phyloP scores from a whole-genome alignment of 2,888 invertebrate species.

The Octodonta nipae region DNA sequence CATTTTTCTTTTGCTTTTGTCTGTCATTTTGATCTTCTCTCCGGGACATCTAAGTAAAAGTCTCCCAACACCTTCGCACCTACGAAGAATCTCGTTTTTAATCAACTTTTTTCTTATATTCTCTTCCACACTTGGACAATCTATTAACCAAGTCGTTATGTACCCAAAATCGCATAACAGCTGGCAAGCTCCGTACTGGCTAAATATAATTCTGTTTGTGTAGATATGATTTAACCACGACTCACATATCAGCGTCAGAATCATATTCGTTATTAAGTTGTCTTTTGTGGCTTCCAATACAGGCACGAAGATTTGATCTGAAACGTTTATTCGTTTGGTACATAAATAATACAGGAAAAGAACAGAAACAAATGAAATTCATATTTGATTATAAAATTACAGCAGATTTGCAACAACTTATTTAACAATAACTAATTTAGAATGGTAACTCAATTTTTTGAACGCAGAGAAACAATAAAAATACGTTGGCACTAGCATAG shows the following conservation, averaged over 20 bases:
- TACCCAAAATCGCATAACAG: constrained; percentile 70
- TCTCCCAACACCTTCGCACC: constrained; percentile 77
- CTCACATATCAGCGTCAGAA: constrained; percentile 70
- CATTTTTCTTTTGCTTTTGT: constrained; percentile 21
- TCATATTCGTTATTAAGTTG: constrained; percentile 58
- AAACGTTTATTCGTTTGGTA: too few relatives aligned
- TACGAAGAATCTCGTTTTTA: constrained; percentile 51
- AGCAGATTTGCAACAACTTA: too few relatives aligned
- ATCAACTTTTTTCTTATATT: constrained; percentile 43
- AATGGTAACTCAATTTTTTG: too few relatives aligned
- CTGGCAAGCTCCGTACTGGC: constrained; percentile 64
- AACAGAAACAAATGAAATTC: too few relatives aligned
- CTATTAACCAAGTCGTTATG: constrained; percentile 61
- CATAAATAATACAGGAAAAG: too few relatives aligned
- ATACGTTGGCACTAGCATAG: too few relatives aligned
- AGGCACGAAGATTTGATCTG: constrained; percentile 63
- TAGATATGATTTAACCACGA: constrained; percentile 81
- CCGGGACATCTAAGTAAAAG: constrained; percentile 67
- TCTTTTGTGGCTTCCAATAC: constrained; percentile 66
- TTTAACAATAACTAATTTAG: too few relatives aligned
- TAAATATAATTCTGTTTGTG: constrained; percentile 68
- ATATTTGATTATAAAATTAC: too few relatives aligned
- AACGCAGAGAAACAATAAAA: too few relatives aligned
- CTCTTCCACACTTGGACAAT: constrained; percentile 43
- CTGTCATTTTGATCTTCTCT: constrained; percentile 64